These are phyloP conservation scores for Frankliniella intonsa DNA, from an alignment of 2,888 invertebrate genomes.

Conservation along the genomic window DNA sequence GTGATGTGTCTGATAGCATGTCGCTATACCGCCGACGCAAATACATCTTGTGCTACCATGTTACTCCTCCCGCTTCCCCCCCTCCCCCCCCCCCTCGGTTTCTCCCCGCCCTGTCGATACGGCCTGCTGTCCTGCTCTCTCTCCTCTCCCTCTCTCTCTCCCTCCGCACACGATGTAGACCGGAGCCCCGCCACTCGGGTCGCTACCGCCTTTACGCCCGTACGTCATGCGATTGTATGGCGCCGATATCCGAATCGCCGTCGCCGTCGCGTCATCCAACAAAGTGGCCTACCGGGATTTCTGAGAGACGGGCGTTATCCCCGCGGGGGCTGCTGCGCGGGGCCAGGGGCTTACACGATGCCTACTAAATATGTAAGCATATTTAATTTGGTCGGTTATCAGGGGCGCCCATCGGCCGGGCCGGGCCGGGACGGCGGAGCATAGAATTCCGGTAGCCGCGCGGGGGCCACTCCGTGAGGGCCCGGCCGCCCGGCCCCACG, in stretches of 20 bases:
- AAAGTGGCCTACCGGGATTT: too few species aligned
- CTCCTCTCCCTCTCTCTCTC: too few species aligned
- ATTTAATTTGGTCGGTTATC: not conserved
- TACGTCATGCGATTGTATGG: too few species aligned
- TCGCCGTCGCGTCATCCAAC: too few species aligned
- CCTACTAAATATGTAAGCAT: not conserved
- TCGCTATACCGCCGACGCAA: slow-evolving; percentile 8
- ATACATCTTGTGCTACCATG: slow-evolving; percentile 25
- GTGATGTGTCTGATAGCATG: slow-evolving; percentile 22
- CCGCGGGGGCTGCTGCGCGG: not conserved
- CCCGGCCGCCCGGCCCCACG: not conserved
- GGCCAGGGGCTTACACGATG: not conserved
- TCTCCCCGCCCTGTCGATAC: too few species aligned
- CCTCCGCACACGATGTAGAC: too few species aligned
- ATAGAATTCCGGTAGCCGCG: not conserved
- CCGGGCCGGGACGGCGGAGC: not conserved
- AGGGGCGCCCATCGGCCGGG: not conserved
- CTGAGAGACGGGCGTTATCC: not conserved
- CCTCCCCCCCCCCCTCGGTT: too few species aligned
- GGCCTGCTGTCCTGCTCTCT: not conserved
- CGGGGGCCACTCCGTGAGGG: not conserved
- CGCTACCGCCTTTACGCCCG: too few species aligned
- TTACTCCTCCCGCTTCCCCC: not conserved
- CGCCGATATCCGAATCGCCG: too few species aligned
- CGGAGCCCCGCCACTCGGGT: too few species aligned